These are phyloP conservation scores for Sphaerodactylus townsendi DNA, from an alignment of 2,113 vertebrate species.

Conservation along the genomic window DNA sequence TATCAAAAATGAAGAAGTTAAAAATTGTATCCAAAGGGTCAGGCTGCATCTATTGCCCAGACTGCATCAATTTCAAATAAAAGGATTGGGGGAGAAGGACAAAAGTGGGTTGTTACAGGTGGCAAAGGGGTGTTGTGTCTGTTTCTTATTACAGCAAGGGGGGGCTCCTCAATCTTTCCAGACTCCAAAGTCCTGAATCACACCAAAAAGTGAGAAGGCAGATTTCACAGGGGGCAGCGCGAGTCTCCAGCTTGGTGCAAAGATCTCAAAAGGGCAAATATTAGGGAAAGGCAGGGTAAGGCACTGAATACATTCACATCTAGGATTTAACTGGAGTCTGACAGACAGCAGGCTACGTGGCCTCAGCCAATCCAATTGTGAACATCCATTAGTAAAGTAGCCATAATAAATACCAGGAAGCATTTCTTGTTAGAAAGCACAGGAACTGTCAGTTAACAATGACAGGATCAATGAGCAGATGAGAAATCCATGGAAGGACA, in stretches of 20 bases:
- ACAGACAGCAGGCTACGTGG: constrained; percentile 52
- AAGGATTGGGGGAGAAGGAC: constrained; percentile 38
- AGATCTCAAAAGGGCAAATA: constrained; percentile 41
- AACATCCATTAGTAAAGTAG: constrained; percentile 56
- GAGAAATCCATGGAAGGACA: constrained; percentile 41
- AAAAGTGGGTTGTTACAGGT: constrained; percentile 62
- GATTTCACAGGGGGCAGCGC: constrained; percentile 86
- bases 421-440: constrained; percentile 67
- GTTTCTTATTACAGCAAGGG: constrained; percentile 97
- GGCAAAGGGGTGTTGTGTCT: constrained; percentile 83
- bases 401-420: constrained; percentile 26
- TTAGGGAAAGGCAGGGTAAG: constrained; percentile 49
- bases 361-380: constrained; percentile 56
- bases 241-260: constrained; percentile 81
- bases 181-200: constrained; percentile 85
- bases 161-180: constrained; percentile 83
- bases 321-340: constrained; percentile 49
- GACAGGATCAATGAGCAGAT: constrained; percentile 40
- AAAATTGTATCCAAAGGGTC: constrained; percentile 81
- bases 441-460: constrained; percentile 44
- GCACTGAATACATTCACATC: constrained; percentile 50
- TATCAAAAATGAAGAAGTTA: constrained; percentile 77
- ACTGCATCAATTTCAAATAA: constrained; percentile 82
- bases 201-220: constrained; percentile 86
- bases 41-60: constrained; percentile 86